Conservation (phyloP, 2,797 vertebrate genomes). For the Neoniphon sammara region DNA sequence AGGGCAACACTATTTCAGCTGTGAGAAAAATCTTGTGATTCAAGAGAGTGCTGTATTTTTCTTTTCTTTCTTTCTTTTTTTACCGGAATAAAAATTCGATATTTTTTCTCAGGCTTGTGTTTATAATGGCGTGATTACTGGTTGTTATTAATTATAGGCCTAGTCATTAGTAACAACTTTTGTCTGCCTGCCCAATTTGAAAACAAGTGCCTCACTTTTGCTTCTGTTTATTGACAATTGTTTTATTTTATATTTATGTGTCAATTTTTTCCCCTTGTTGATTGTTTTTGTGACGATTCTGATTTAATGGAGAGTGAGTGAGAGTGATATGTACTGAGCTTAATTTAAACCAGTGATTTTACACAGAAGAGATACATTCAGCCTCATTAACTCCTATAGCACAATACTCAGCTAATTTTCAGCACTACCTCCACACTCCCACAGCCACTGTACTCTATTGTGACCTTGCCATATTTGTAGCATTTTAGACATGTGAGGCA, state of each 20-base stretch:
- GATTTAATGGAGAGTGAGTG: not conserved
- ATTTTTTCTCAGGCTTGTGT: conserved; percentile 22
- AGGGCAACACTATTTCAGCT: conserved; percentile 6
- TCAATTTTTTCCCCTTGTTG: not conserved
- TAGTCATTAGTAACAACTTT: not conserved
- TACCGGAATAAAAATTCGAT: conserved; percentile 18
- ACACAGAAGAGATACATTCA: not conserved
- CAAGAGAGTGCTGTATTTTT: not conserved
- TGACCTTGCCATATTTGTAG: not conserved
- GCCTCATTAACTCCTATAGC: not conserved
- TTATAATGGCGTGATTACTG: conserved; percentile 5
- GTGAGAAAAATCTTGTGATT: conserved; percentile 48
- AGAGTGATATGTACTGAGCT: not conserved
- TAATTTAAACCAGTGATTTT: not conserved
- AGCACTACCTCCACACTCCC: not conserved
- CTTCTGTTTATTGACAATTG: too few species aligned
- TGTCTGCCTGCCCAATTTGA: not conserved
- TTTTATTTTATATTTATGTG: too few species aligned
- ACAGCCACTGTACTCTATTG: not conserved
- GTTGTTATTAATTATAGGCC: conserved; percentile 4
- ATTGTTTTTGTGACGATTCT: not conserved
- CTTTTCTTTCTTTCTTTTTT: not conserved
- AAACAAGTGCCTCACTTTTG: not conserved
- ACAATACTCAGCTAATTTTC: not conserved
- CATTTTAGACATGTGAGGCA: not conserved